phyloP scores from a whole-genome alignment of 64 coral and sea anemone species.

The Montipora capricornis region DNA sequence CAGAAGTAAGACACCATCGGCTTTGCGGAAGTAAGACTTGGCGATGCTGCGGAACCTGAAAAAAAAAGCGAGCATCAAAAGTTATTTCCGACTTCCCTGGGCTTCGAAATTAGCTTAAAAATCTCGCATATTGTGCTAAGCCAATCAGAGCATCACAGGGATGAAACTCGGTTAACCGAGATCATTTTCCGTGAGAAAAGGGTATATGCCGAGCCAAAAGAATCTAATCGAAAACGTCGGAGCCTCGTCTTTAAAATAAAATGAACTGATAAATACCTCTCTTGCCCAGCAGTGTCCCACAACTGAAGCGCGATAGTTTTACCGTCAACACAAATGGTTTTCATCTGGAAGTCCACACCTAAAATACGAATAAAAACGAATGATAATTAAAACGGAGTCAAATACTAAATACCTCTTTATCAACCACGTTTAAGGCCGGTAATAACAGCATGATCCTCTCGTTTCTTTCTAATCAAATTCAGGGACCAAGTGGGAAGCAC shows the following conservation, averaged over 20 bases:
- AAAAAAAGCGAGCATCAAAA: not conserved
- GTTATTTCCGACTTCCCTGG: too few species aligned
- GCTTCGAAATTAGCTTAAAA: too few species aligned
- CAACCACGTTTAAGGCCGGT: too few species aligned
- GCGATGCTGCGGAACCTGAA: constrained; percentile 95
- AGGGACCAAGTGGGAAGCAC: not conserved
- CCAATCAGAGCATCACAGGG: too few species aligned
- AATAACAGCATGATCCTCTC: too few species aligned
- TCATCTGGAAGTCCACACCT: constrained; percentile 99
- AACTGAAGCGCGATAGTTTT: constrained; percentile 95
- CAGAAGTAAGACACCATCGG: constrained; percentile 88
- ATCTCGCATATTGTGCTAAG: too few species aligned
- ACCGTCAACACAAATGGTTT: constrained; percentile 82
- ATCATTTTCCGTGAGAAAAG: too few species aligned
- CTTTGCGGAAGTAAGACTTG: constrained; percentile 97
- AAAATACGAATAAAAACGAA: not conserved
- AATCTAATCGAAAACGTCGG: not conserved
- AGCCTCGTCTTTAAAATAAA: not conserved
- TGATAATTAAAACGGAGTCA: too few species aligned
- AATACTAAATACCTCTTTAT: too few species aligned
- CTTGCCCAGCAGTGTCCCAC: constrained; percentile 99
- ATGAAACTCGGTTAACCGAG: too few species aligned
- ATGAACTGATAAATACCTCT: constrained; percentile 62
- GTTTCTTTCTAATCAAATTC: too few species aligned
- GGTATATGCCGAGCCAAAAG: too few species aligned